A percentile compares a stretch with the other conserved stretches of the same genome.
Conservation (phyloP, 2,797 vertebrate species). For the Rachycentron canadum region DNA sequence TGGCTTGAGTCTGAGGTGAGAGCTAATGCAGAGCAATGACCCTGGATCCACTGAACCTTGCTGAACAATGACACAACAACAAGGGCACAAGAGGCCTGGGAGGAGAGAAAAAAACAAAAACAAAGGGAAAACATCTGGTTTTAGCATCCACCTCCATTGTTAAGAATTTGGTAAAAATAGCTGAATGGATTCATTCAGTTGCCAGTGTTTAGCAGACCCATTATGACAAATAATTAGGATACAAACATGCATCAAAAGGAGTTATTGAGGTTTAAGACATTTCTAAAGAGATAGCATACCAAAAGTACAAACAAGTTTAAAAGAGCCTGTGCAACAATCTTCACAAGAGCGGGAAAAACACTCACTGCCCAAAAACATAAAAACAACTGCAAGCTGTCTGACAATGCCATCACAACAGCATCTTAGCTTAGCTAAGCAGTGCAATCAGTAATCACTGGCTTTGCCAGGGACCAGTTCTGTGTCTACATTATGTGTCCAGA, state of each 20-base stretch:
- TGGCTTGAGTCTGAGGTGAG: conserved; percentile 52
- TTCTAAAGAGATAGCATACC: background rate
- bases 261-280: background rate
- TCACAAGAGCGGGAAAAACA: conserved; percentile 18
- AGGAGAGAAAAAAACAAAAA: conserved; percentile 14
- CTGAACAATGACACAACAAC: conserved; percentile 47
- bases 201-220: conserved; percentile 3
- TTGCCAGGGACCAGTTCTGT: conserved; percentile 51
- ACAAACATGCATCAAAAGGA: conserved; percentile 13
- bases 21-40: conserved; percentile 61
- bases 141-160: conserved; percentile 13
- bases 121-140: conserved; percentile 57
- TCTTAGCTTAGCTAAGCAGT: conserved; percentile 17
- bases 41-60: conserved; percentile 40
- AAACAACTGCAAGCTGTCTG: conserved; percentile 11
- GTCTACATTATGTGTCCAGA: conserved; percentile 58
- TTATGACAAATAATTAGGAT: conserved; percentile 11
- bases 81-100: conserved; percentile 30
- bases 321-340: background rate
- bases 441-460: conserved; percentile 38
- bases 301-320: background rate
- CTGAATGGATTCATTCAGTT: background rate
- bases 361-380: background rate
- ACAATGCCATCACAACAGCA: background rate
- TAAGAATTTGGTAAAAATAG: conserved; percentile 15